Conservation (phyloP, 2,888 invertebrate genomes). For the Heliconius hortense region DNA sequence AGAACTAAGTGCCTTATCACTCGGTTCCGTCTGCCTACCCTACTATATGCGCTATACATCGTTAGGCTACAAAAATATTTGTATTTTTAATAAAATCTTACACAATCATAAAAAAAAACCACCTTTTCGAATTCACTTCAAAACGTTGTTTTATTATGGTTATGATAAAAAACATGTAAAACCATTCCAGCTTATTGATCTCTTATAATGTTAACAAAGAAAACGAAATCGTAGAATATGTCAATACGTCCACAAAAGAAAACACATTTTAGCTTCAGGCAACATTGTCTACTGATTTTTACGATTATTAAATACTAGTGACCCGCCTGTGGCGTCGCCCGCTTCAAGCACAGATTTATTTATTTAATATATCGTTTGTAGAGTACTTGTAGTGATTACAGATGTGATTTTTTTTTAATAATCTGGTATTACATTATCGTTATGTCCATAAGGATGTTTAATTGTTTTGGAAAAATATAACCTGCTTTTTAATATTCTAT, state of each 20-base stretch:
- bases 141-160: background rate
- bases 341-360: no score
- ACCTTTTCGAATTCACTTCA: background rate
- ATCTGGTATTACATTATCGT: no score
- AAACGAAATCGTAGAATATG: constrained; percentile 1
- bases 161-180: background rate
- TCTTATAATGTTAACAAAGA: constrained; percentile 9
- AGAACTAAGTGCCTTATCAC: no score
- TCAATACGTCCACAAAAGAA: constrained; percentile 11
- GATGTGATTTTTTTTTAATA: no score
- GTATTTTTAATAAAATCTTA: background rate
- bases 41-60: no score
- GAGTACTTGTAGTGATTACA: no score
- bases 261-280: constrained; percentile 21
- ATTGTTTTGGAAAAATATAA: no score
- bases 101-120: background rate
- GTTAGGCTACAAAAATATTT: background rate
- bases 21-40: no score
- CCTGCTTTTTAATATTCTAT: no score
- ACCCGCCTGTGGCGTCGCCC: no score
- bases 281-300: constrained; percentile 12
- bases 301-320: background rate
- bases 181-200: background rate
- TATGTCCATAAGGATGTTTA: no score
- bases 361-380: no score